Evolutionary conservation across 2,113 vertebrate genomes (phyloP).

Genomic region (Chionis minor): DNA sequence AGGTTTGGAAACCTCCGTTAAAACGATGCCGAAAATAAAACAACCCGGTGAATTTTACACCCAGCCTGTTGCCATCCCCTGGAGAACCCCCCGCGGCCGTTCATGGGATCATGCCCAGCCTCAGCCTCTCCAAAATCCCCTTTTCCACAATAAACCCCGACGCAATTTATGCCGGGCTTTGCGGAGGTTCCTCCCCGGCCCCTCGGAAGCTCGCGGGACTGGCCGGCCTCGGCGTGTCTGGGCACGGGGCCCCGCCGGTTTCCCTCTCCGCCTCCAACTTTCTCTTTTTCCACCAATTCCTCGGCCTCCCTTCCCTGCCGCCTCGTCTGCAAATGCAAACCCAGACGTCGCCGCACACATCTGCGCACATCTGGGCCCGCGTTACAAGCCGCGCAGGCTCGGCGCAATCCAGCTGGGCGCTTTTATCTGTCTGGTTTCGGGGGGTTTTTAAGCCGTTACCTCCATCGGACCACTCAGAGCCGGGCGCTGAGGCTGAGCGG

Average conservation of each 20-base stretch:
- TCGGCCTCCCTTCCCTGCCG: fast-evolving
- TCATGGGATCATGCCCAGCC: fast-evolving
- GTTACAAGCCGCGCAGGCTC: fast-evolving
- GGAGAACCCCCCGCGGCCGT: fast-evolving
- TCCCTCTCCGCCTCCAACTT: not conserved
- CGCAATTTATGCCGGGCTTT: fast-evolving
- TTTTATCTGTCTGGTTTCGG: not conserved
- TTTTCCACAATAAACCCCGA: fast-evolving
- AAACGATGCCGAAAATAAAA: fast-evolving
- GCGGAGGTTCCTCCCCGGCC: fast-evolving
- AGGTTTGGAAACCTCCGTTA: fast-evolving
- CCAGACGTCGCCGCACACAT: not conserved
- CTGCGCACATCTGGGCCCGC: not conserved
- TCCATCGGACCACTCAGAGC: not conserved
- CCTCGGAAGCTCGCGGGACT: fast-evolving
- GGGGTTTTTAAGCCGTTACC: fast-evolving
- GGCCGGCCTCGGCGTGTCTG: fast-evolving
- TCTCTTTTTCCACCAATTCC: not conserved
- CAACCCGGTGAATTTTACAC: not conserved
- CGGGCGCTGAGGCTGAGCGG: not conserved
- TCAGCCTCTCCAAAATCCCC: not conserved
- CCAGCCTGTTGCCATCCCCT: not conserved
- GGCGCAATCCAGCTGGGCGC: not conserved
- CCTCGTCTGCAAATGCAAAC: not conserved
- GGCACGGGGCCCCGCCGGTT: fast-evolving